These are phyloP conservation scores for Crotalus tigris DNA, from an alignment of 2,113 vertebrate species.

Conservation along the genomic window DNA sequence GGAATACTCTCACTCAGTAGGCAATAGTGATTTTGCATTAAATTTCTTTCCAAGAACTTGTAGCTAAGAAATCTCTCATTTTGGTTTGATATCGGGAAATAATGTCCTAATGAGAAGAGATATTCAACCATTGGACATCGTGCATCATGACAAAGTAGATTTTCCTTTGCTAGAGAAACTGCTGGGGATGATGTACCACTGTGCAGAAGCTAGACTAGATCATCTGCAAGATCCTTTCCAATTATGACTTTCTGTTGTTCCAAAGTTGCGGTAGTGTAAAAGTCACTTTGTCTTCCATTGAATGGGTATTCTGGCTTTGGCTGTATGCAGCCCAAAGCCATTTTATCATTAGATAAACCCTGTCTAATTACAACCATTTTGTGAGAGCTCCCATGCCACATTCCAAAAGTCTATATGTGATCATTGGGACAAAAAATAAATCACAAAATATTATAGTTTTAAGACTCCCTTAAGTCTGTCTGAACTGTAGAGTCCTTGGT, in stretches of 20 bases:
- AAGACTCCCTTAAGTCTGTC: neutral
- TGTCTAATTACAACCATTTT: neutral
- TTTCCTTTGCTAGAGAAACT: neutral
- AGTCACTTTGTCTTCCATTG: neutral
- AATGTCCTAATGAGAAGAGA: neutral
- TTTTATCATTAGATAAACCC: neutral
- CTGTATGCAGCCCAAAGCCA: neutral
- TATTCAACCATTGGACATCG: neutral
- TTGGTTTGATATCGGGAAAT: neutral
- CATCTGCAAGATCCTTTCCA: neutral
- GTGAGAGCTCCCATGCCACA: neutral
- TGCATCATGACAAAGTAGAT: neutral
- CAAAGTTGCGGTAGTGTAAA: neutral
- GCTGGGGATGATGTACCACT: neutral
- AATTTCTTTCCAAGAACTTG: neutral
- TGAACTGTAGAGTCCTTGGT: neutral
- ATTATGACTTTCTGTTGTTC: neutral
- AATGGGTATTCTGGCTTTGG: neutral
- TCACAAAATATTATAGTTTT: neutral
- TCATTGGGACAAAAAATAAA: neutral
- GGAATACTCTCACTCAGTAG: neutral
- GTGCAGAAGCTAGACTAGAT: neutral
- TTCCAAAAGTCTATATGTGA: neutral
- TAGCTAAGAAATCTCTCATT: neutral
- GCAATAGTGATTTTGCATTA: neutral